phyloP scores from a whole-genome alignment of 2,113 vertebrate species.

The Aegypius monachus region DNA sequence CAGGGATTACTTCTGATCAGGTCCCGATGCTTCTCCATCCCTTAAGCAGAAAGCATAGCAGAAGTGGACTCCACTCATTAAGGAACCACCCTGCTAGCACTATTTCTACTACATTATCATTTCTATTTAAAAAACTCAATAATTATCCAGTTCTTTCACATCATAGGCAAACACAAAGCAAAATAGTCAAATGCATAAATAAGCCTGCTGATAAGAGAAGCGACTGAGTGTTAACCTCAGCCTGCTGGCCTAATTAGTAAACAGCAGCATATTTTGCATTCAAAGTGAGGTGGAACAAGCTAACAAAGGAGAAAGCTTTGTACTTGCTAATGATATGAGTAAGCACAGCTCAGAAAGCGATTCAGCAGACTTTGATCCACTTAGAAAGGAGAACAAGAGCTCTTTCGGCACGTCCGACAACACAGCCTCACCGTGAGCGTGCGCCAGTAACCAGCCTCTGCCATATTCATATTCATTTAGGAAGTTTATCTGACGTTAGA shows the following conservation, averaged over 20 bases:
- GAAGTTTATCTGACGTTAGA: not conserved
- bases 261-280: not conserved
- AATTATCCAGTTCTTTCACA: not conserved
- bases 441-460: not conserved
- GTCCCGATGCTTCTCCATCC: not conserved
- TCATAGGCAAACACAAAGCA: not conserved
- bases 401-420: not conserved
- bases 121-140: not conserved
- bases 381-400: not conserved
- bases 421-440: not conserved
- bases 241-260: not conserved
- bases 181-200: constrained; percentile 50
- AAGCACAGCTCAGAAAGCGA: not conserved
- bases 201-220: constrained; percentile 7
- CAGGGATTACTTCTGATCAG: not conserved
- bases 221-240: not conserved
- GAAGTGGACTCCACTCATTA: not conserved
- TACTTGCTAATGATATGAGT: constrained; percentile 63
- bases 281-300: not conserved
- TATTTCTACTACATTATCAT: not conserved
- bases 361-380: constrained; percentile 17
- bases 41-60: not conserved
- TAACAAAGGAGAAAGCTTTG: constrained; percentile 50
- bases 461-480: not conserved
- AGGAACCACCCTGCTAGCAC: not conserved